Evolutionary conservation across 2,888 invertebrate genomes (phyloP), one percentile per base, ranked within the genome.

Genomic region (Sepiola atlantica): DNA sequence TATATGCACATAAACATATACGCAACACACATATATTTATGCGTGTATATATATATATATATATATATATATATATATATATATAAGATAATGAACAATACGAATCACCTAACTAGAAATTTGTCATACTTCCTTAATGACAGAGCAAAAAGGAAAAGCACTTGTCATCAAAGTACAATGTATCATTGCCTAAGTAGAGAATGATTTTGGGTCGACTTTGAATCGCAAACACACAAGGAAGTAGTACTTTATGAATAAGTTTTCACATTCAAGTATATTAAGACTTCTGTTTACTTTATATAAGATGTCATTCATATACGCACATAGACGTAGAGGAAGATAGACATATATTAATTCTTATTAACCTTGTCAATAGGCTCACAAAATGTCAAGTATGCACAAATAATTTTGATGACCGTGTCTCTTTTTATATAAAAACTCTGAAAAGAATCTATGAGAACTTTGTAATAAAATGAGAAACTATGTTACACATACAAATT

Each of bases 161-260:
- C 77, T 77, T 77, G 32, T 77, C 77, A 77, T 77, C 77, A 77
- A 77, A 77, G 77, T 14, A 77, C 18, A n/a, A n/a, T 77, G 77
- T 77, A 77, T 77, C 77, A 77, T 77, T 77, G n/a, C 16, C 16
- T 77, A 77, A 77, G 77, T 77, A 77, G n/a, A 77, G 77, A 77
- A n/a, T 77, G 32, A 77, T 77, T 77, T 77, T 1, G 77, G 32
- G n/a, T n/a, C 77, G n/a, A 77, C 77, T 77, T 77, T 77, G 77
- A 77, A 77, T n/a, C 32, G n/a, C 77, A 77, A 77, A 77, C 77
- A 77, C 77, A n/a, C 32, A 77, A n/a, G 77, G n/a, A 77, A 77
- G 77, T 77, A 77, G n/a, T n/a, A 77, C 77, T 77, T 77, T 77
- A 77, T 32, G 77, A n/a, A n/a, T 77, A 77, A 77, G n/a, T 77